phyloP scores from a whole-genome alignment of 2,888 invertebrate genomes.

The Drosophila nr. perissopoda region DNA sequence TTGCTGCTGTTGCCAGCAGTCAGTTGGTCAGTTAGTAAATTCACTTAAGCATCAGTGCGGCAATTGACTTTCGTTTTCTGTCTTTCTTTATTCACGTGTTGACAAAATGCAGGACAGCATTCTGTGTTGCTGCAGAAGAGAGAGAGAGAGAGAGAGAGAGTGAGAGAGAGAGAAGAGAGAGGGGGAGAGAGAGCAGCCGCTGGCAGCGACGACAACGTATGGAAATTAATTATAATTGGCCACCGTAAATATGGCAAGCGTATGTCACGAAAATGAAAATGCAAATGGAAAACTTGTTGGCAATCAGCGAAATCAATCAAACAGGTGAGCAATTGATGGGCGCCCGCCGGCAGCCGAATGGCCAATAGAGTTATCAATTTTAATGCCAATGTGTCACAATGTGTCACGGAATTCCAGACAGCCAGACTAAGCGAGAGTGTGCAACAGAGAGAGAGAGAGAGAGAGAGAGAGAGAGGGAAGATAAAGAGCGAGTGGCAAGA shows the following conservation, averaged over 20 bases:
- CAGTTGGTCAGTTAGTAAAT: constrained; percentile 60
- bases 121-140: constrained; percentile 49
- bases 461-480: background rate
- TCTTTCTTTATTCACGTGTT: constrained; percentile 43
- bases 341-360: constrained; percentile 54
- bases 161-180: constrained; percentile 43
- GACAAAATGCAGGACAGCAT: constrained; percentile 70
- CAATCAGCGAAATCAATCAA: constrained; percentile 76
- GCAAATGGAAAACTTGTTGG: constrained; percentile 75
- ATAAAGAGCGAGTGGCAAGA: constrained; percentile 49
- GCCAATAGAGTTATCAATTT: constrained; percentile 80
- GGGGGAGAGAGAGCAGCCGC: constrained; percentile 49
- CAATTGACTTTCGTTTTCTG: constrained; percentile 58
- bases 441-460: background rate
- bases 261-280: constrained; percentile 45
- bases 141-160: constrained; percentile 34
- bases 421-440: background rate
- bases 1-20: constrained; percentile 34
- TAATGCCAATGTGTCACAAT: constrained; percentile 74
- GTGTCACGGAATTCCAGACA: constrained; percentile 45
- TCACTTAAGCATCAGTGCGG: constrained; percentile 15
- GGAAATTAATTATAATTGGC: constrained; percentile 77
- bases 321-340: constrained; percentile 71
- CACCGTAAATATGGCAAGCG: constrained; percentile 46
- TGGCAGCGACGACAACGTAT: constrained; percentile 31